Conservation (phyloP, 2,888 invertebrate genomes). For the Sialis fuliginosa region DNA sequence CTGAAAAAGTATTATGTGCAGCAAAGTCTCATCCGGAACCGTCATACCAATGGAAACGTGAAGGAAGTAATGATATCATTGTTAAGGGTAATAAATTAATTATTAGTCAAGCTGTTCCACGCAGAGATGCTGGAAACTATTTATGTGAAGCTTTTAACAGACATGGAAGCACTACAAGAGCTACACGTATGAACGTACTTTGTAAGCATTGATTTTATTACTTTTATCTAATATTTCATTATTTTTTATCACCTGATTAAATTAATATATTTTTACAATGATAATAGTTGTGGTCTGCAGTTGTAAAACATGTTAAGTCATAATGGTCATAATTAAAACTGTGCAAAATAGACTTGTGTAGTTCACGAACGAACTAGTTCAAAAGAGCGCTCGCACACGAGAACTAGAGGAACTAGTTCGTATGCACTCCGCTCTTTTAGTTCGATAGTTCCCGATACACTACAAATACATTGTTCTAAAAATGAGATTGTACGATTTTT, state of each 20-base stretch:
- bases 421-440: too few species aligned
- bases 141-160: constrained; percentile 62
- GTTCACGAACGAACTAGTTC: too few species aligned
- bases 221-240: too few species aligned
- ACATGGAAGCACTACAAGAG: constrained; percentile 54
- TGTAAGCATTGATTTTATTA: constrained; percentile 41
- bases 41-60: constrained; percentile 53
- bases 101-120: constrained; percentile 45
- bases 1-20: constrained; percentile 34
- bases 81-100: constrained; percentile 33
- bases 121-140: constrained; percentile 59
- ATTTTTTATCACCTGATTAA: too few species aligned
- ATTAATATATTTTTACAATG: too few species aligned
- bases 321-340: background rate
- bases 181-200: constrained; percentile 59
- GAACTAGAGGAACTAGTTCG: too few species aligned
- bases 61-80: constrained; percentile 32
- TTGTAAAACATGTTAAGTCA: background rate
- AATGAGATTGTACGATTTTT: too few species aligned
- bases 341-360: too few species aligned
- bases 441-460: too few species aligned
- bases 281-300: background rate
- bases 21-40: constrained; percentile 53
- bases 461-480: too few species aligned
- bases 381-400: too few species aligned